Base-by-base conservation (phyloP, 1,140 invertebrate species). In the Conus betulinus region DNA sequence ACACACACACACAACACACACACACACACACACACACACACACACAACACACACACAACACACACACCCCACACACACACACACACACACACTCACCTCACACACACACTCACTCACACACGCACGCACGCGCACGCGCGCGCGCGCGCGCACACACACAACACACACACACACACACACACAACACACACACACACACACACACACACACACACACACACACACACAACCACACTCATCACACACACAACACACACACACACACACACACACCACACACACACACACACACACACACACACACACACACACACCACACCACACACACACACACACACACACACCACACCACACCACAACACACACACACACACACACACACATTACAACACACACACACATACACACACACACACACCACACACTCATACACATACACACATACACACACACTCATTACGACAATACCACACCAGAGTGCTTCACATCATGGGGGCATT, bases 201-300 rank as follows among this genome's bases (percentile, higher is more conserved):
- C 67, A 71, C 67, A 71, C 67, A 71, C 23, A 71, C 67, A 71
- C 67, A 71, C 67, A 71, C 67, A 71, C 67, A 71, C 67, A 71
- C 67, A 71, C 67, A 71, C 67, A 71, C 67, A 71, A n/a, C n/a
- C n/a, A n/a, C n/a, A n/a, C n/a, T n/a, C n/a, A n/a, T n/a, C 67
- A 71, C 67, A 71, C 11, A 20, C 67, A 10, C 17, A 71, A 23
- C 67, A 71, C 67, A 71, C 67, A 71, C 20, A 71, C 67, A 71
- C 67, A 71, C 3, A 10, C 67, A 23, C 20, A 71, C 20, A 13
- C 67, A 71, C 67, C n/a, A 71, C 4, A 63, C 60, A 63, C 60
- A 63, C 60, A 71, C 67, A 71, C 67, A 71, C 67, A 71, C 67
- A 71, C 1, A 23, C 67, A 71, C 67, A 71, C 67, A 71, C 23